Conservation (phyloP, 2,797 vertebrate genomes). For the Odontamblyopus lacepedii region DNA sequence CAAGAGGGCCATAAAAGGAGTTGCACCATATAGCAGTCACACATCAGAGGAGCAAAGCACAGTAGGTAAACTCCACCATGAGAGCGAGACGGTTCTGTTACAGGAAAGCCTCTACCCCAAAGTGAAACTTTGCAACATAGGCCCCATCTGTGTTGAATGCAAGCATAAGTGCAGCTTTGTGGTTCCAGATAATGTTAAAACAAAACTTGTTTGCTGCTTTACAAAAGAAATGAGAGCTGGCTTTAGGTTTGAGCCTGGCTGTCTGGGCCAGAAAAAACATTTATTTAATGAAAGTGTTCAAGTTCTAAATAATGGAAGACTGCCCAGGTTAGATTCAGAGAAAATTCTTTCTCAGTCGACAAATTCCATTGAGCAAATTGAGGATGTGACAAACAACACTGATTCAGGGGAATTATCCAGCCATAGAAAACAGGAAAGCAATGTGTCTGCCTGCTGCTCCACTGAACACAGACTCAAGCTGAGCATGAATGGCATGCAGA, state of each 20-base stretch:
- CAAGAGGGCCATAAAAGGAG: constrained; percentile 45
- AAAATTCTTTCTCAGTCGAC: constrained; percentile 4
- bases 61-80: constrained; percentile 12
- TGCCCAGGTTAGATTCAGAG: constrained; percentile 16
- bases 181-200: constrained; percentile 53
- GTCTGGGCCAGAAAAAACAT: constrained; percentile 17
- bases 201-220: constrained; percentile 63
- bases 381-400: neutral
- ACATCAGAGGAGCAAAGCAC: constrained; percentile 32
- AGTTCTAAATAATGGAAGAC: constrained; percentile 11
- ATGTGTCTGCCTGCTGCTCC: constrained; percentile 41
- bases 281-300: constrained; percentile 13
- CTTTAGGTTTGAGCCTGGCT: constrained; percentile 29
- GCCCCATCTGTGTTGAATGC: constrained; percentile 46
- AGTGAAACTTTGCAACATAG: constrained; percentile 70
- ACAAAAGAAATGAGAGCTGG: constrained; percentile 55
- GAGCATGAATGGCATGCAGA: constrained; percentile 25
- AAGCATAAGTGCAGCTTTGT: constrained; percentile 50
- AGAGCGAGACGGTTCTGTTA: constrained; percentile 15
- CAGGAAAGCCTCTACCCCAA: constrained; percentile 44
- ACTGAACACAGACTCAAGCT: constrained; percentile 28
- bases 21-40: constrained; percentile 31
- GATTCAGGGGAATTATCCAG: constrained; percentile 1
- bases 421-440: constrained; percentile 11
- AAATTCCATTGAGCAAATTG: constrained; percentile 21